A percentile compares a stretch with the other conserved stretches of the same genome.
These are phyloP conservation scores for Thymallus thymallus DNA, from an alignment of 2,113 vertebrate species.

Conservation along the genomic window DNA sequence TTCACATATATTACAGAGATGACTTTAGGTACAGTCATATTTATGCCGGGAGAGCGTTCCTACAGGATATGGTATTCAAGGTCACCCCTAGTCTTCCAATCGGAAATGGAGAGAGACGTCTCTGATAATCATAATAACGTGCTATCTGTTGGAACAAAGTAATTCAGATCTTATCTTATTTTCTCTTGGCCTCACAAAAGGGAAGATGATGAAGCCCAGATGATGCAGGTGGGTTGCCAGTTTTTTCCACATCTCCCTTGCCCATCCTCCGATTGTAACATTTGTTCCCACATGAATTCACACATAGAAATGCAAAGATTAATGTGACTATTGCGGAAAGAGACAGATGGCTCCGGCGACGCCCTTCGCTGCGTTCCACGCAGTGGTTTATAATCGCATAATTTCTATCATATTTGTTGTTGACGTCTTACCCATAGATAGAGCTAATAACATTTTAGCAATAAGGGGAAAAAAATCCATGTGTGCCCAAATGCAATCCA, in stretches of 20 bases:
- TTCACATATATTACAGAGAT: conserved; percentile 21
- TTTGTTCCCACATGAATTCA: conserved; percentile 49
- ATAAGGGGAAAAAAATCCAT: conserved; percentile 29
- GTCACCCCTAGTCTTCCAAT: conserved; percentile 51
- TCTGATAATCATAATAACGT: conserved; percentile 66
- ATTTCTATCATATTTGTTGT: conserved; percentile 47
- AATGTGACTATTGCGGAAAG: conserved; percentile 45
- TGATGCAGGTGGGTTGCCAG: conserved; percentile 31
- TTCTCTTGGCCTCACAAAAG: conserved; percentile 9
- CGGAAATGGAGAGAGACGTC: conserved; percentile 55
- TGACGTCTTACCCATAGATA: conserved; percentile 40
- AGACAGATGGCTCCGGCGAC: conserved; percentile 39
- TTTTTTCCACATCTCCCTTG: conserved; percentile 11
- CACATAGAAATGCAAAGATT: conserved; percentile 54
- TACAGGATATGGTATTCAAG: conserved; percentile 46
- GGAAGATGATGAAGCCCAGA: neutral
- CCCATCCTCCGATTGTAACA: conserved; percentile 46
- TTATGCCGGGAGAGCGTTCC: neutral
- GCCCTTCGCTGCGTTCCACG: conserved; percentile 33
- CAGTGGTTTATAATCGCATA: conserved; percentile 45
- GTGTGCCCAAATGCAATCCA: conserved; percentile 38
- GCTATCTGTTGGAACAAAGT: conserved; percentile 61
- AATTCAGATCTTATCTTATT: conserved; percentile 67
- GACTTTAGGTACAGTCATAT: neutral
- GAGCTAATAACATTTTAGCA: conserved; percentile 43